Conservation (phyloP, 2,888 invertebrate genomes). For the Calameuta pallipes region DNA sequence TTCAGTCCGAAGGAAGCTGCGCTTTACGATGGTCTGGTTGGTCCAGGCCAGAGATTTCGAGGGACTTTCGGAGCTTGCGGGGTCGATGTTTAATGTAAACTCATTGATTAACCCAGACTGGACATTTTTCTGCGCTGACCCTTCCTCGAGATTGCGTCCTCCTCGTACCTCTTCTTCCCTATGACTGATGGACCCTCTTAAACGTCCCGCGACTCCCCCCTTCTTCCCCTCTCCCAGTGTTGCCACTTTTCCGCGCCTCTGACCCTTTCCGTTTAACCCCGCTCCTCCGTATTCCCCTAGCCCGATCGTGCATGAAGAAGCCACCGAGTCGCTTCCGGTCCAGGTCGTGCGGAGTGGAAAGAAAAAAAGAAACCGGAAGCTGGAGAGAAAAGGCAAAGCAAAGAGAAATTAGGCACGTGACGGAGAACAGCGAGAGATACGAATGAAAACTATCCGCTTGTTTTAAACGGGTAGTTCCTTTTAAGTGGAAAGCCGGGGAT, state of each 20-base stretch:
- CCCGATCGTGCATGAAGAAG: neutral
- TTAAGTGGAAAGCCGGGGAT: too few species aligned
- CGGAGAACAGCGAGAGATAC: too few species aligned
- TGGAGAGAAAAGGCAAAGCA: too few species aligned
- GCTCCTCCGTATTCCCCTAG: neutral
- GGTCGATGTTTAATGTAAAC: conserved; percentile 58
- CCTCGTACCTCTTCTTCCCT: conserved; percentile 20
- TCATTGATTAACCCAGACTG: conserved; percentile 55
- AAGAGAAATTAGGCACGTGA: too few species aligned
- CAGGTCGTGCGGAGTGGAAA: neutral
- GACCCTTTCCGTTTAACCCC: neutral
- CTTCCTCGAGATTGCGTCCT: conserved; percentile 49
- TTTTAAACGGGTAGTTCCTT: too few species aligned
- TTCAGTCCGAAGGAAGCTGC: neutral
- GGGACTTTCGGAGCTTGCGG: conserved; percentile 13
- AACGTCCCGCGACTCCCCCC: conserved; percentile 1
- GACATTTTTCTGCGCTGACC: conserved; percentile 49
- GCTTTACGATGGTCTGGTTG: neutral
- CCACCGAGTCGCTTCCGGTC: neutral
- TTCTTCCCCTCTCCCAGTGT: too few species aligned
- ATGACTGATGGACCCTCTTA: conserved; percentile 53
- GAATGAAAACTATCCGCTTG: too few species aligned
- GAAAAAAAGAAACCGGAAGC: too few species aligned
- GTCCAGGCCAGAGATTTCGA: neutral
- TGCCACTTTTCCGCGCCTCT: neutral